Evolutionary conservation across 2,797 vertebrate species (phyloP).

Genomic region (Enteromius anoplus): DNA sequence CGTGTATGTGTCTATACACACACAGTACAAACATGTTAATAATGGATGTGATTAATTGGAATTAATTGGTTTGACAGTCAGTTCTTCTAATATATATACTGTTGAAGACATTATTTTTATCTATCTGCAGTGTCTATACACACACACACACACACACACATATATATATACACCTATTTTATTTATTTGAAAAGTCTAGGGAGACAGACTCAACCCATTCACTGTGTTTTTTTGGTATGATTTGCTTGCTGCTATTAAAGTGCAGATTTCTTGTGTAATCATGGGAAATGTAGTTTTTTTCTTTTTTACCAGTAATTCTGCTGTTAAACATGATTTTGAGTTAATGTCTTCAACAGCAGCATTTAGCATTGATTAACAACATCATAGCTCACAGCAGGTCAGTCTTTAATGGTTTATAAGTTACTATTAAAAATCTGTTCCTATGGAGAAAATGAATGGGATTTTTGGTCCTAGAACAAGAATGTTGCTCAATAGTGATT

Average conservation of each 20-base stretch:
- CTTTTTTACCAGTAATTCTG: background rate
- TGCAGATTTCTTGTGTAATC: background rate
- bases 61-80: too few species aligned
- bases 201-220: background rate
- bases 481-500: background rate
- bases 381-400: background rate
- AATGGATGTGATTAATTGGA: too few species aligned
- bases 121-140: too few species aligned
- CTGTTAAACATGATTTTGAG: background rate
- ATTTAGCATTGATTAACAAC: background rate
- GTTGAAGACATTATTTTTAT: too few species aligned
- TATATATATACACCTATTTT: background rate
- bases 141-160: too few species aligned
- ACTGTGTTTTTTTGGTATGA: background rate
- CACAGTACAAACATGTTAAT: too few species aligned
- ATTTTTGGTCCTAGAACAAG: background rate
- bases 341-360: background rate
- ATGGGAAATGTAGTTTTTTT: background rate
- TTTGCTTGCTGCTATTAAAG: background rate
- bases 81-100: too few species aligned
- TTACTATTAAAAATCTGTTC: background rate
- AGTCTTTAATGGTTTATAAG: background rate
- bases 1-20: too few species aligned
- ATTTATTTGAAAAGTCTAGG: background rate
- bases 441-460: background rate